Percentiles rank a stretch among this genome's conserved stretches.
Conservation (phyloP, 2,113 vertebrate genomes). For the Triplophysa siluroides region DNA sequence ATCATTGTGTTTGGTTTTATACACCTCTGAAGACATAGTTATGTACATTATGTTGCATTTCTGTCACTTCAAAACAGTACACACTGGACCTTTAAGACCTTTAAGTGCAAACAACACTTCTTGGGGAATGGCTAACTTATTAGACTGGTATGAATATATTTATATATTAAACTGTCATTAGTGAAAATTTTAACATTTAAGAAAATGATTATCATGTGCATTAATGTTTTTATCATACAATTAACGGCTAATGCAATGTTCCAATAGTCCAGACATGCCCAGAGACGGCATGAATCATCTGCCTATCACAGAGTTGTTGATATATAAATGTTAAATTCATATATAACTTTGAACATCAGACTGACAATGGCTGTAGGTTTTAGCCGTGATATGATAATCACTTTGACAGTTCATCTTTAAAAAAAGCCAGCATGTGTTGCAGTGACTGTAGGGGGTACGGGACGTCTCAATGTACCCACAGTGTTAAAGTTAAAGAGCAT, state of each 20-base stretch:
- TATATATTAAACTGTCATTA: no score
- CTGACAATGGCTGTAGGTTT: slow-evolving; percentile 41
- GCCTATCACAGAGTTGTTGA: slow-evolving; percentile 28
- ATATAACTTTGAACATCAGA: slow-evolving; percentile 32
- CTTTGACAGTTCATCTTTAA: slow-evolving; percentile 35
- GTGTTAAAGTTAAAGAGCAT: neutral
- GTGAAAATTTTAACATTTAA: neutral
- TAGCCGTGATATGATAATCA: slow-evolving; percentile 40
- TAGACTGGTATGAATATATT: no score
- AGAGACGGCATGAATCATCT: slow-evolving; percentile 36
- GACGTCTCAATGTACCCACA: slow-evolving; percentile 17
- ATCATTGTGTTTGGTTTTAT: no score
- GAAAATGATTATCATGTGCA: neutral
- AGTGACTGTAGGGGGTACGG: neutral
- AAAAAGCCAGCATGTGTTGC: neutral
- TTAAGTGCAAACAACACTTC: no score
- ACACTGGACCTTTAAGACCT: no score
- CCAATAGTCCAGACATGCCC: neutral
- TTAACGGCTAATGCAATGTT: neutral
- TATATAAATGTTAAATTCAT: slow-evolving; percentile 46
- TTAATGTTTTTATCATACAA: neutral
- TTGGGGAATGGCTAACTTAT: no score
- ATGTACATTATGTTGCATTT: no score
- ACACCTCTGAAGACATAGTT: no score
- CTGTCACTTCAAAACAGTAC: no score